Conservation (phyloP, 2,888 invertebrate genomes). For the Melitaea athalia region DNA sequence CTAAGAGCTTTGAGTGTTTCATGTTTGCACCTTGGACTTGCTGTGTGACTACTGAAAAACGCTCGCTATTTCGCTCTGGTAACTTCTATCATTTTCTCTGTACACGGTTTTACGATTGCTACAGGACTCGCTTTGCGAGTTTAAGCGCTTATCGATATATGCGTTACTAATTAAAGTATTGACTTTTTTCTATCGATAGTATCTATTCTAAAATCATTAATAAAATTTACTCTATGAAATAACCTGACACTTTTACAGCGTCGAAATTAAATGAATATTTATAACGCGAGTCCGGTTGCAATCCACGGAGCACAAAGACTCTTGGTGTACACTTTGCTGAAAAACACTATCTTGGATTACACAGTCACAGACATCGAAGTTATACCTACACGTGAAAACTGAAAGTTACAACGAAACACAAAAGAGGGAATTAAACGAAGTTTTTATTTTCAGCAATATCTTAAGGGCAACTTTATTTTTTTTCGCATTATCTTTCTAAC, state of each 20-base stretch:
- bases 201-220: neutral
- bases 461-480: conserved; percentile 60
- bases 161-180: neutral
- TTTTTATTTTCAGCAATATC: conserved; percentile 38
- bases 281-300: conserved; percentile 80
- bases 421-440: conserved; percentile 35
- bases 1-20: conserved; percentile 83
- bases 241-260: conserved; percentile 15
- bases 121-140: conserved; percentile 70
- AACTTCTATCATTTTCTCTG: conserved; percentile 81
- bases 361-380: conserved; percentile 78
- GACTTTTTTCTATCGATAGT: neutral
- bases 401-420: conserved; percentile 40
- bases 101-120: conserved; percentile 78
- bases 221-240: conserved; percentile 16
- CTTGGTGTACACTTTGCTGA: conserved; percentile 63
- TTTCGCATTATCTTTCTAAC: conserved; percentile 72
- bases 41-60: conserved; percentile 80
- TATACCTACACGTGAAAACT: conserved; percentile 37
- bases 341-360: conserved; percentile 81
- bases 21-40: conserved; percentile 84
- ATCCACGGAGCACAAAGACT: conserved; percentile 82
- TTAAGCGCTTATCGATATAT: conserved; percentile 36
- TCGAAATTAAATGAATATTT: conserved; percentile 13
- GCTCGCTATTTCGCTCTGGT: conserved; percentile 82